phyloP scores from a whole-genome alignment of 1,140 invertebrate species.

The Planococcus citri region DNA sequence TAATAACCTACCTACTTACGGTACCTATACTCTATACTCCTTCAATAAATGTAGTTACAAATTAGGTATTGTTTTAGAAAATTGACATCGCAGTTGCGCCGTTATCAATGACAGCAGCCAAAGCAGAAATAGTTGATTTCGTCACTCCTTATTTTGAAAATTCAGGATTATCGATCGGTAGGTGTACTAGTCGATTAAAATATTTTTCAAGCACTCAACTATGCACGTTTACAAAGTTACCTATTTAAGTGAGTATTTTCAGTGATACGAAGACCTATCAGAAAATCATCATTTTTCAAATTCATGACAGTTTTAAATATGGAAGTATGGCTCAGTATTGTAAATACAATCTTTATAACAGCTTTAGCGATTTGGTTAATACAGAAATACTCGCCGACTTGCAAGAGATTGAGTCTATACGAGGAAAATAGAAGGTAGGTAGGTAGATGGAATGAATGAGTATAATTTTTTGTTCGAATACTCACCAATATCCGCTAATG shows the following conservation, averaged over 20 bases:
- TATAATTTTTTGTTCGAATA: too few species aligned
- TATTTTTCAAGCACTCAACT: too few species aligned
- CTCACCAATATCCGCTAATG: too few species aligned
- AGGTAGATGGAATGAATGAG: conserved; percentile 50
- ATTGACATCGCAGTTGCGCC: conserved; percentile 76
- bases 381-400: conserved; percentile 81
- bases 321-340: conserved; percentile 80
- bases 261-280: conserved; percentile 73
- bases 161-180: conserved; percentile 72
- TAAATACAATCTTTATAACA: conserved; percentile 66
- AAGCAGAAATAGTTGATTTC: conserved; percentile 87
- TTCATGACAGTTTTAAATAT: conserved; percentile 79
- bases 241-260: conserved; percentile 22
- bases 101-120: conserved; percentile 81
- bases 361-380: conserved; percentile 77
- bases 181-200: conserved; percentile 26
- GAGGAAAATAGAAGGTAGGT: conserved; percentile 46
- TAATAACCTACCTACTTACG: too few species aligned
- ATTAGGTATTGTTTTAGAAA: too few species aligned
- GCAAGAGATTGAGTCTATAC: conserved; percentile 55
- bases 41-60: too few species aligned
- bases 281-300: conserved; percentile 74
- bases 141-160: conserved; percentile 83
- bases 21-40: too few species aligned
- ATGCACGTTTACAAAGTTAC: too few species aligned